Evolutionary conservation across 2,797 vertebrate genomes (phyloP).

Genomic region (Erethizon dorsatum): DNA sequence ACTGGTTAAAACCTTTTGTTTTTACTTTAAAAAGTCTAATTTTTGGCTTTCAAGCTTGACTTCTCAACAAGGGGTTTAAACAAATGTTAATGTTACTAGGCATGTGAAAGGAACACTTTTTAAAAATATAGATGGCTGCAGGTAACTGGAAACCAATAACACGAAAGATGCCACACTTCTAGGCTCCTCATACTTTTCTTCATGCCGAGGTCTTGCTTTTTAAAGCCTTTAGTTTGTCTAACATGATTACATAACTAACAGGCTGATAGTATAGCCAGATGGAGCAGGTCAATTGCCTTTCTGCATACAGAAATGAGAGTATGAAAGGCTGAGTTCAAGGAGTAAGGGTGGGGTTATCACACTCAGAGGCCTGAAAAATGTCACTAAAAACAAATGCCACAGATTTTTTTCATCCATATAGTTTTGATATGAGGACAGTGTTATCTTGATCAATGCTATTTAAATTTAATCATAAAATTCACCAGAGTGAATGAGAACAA

Average conservation of each 20-base stretch:
- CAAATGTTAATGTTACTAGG: not conserved
- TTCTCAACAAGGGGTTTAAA: not conserved
- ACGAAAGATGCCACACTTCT: not conserved
- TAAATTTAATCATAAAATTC: constrained; percentile 30
- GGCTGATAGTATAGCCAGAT: not conserved
- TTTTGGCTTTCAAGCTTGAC: not conserved
- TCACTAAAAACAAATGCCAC: not conserved
- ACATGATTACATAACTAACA: not conserved
- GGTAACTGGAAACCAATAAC: not conserved
- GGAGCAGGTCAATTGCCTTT: not conserved
- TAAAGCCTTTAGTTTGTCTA: not conserved
- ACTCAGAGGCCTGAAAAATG: not conserved
- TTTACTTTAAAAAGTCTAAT: constrained; percentile 29
- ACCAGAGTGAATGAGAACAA: not conserved
- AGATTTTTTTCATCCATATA: not conserved
- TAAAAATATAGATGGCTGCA: not conserved
- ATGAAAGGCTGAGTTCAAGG: not conserved
- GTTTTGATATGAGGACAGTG: not conserved
- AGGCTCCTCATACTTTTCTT: not conserved
- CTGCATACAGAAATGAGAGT: not conserved
- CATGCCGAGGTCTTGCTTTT: not conserved
- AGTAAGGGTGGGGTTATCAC: not conserved
- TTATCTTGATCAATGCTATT: not conserved
- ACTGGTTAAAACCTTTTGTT: not conserved
- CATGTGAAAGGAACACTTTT: not conserved